phyloP scores from a whole-genome alignment of 2,797 vertebrate genomes.

The Enteromius argenteus region DNA sequence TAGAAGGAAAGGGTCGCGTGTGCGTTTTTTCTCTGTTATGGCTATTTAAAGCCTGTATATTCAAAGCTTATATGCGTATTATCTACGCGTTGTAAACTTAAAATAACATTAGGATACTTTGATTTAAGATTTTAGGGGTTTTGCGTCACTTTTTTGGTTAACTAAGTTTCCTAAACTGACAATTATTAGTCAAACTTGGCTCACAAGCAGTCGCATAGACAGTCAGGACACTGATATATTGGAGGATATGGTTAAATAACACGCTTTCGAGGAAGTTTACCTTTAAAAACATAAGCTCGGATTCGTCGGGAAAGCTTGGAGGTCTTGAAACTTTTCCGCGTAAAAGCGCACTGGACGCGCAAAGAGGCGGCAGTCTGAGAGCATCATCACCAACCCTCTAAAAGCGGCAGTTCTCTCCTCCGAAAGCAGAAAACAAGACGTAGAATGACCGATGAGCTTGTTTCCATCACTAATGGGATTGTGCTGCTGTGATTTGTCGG shows the following conservation, averaged over 20 bases:
- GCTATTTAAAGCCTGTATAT: not conserved
- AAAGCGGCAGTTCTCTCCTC: slow-evolving; percentile 65
- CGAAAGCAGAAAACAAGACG: slow-evolving; percentile 80
- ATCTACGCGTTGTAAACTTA: not conserved
- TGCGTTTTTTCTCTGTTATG: slow-evolving; percentile 9
- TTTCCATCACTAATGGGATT: slow-evolving; percentile 85
- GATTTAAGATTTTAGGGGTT: not conserved
- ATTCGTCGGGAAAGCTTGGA: not conserved
- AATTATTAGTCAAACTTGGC: not conserved
- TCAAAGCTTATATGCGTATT: not conserved
- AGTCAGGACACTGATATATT: not conserved
- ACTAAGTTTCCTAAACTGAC: slow-evolving; percentile 16
- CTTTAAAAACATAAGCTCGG: not conserved
- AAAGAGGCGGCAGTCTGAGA: slow-evolving; percentile 17
- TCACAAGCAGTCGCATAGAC: not conserved
- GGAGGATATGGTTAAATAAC: slow-evolving; percentile 11
- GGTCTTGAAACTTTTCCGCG: slow-evolving; percentile 31
- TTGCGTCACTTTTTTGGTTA: slow-evolving; percentile 7
- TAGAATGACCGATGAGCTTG: slow-evolving; percentile 68
- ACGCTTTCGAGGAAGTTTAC: not conserved
- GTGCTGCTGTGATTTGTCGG: slow-evolving; percentile 83
- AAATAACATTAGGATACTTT: not conserved
- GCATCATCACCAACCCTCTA: slow-evolving; percentile 55
- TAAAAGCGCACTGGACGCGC: slow-evolving; percentile 43
- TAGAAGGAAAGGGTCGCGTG: slow-evolving; percentile 7